Percentiles rank a stretch among this genome's conserved stretches.
Evolutionary conservation across 2,888 invertebrate genomes (phyloP).

Genomic region (Auanema sp.): DNA sequence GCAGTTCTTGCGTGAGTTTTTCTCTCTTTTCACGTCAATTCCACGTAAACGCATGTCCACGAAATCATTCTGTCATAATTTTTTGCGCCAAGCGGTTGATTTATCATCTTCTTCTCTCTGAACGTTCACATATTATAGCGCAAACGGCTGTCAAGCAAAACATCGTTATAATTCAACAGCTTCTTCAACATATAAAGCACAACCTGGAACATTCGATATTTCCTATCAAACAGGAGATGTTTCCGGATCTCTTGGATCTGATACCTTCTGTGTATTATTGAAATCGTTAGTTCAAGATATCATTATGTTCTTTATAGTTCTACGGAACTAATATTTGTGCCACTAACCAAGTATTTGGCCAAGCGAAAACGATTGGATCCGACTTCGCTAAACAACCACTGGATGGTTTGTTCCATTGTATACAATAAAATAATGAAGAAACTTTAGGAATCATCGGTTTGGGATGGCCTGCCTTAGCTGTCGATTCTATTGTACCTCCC

Average conservation of each 20-base stretch:
- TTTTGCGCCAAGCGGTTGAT: neutral
- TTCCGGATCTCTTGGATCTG: conserved; percentile 46
- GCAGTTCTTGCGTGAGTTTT: conserved; percentile 11
- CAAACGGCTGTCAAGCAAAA: conserved; percentile 41
- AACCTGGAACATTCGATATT: conserved; percentile 42
- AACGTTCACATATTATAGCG: conserved; percentile 5
- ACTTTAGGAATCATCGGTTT: conserved; percentile 61
- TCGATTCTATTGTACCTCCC: conserved; percentile 65
- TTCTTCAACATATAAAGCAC: conserved; percentile 31
- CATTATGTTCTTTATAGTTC: conserved; percentile 33
- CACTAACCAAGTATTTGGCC: conserved; percentile 67
- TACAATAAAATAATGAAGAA: neutral
- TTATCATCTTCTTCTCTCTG: neutral
- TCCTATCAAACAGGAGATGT: conserved; percentile 56
- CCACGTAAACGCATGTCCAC: neutral
- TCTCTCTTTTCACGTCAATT: too few species aligned
- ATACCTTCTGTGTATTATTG: conserved; percentile 45
- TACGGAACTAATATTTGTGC: conserved; percentile 55
- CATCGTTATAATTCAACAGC: conserved; percentile 38
- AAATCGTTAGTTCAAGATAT: neutral
- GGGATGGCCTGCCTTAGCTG: conserved; percentile 66
- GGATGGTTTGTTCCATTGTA: conserved; percentile 33
- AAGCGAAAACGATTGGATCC: conserved; percentile 67
- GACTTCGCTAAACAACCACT: conserved; percentile 66
- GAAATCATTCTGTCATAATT: neutral